A percentile compares a stretch with the other conserved stretches of the same genome.
phyloP scores from a whole-genome alignment of 2,888 invertebrate genomes.

The Scaptomyza reducta region DNA sequence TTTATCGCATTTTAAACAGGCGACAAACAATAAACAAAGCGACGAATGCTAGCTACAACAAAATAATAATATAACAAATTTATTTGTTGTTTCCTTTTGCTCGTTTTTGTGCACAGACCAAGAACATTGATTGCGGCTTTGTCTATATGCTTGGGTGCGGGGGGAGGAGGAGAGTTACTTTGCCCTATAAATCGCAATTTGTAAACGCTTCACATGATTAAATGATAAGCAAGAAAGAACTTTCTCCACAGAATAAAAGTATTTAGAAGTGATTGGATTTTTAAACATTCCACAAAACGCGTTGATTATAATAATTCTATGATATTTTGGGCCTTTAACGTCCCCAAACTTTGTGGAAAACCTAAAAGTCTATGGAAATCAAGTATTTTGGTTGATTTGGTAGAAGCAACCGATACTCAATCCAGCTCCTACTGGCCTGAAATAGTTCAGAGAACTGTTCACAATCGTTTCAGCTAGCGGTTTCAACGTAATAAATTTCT shows the following conservation, averaged over 20 bases:
- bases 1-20: constrained; percentile 79
- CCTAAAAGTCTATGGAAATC: not conserved
- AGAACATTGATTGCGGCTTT: constrained; percentile 71
- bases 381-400: not conserved
- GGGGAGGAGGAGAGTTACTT: not conserved
- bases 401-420: not conserved
- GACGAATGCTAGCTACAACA: constrained; percentile 36
- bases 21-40: constrained; percentile 62
- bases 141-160: constrained; percentile 30
- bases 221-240: constrained; percentile 34
- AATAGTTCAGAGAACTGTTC: not conserved
- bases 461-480: too few relatives aligned
- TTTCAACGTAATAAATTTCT: too few relatives aligned
- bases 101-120: constrained; percentile 14
- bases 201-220: constrained; percentile 39
- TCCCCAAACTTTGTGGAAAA: not conserved
- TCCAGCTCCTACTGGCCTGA: not conserved
- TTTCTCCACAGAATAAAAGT: too few relatives aligned
- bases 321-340: not conserved
- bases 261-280: too few relatives aligned
- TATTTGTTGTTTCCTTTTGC: constrained; percentile 61
- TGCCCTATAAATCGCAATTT: constrained; percentile 44
- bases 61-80: constrained; percentile 66
- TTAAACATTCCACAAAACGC: too few relatives aligned
- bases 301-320: too few relatives aligned